Base-by-base conservation (phyloP, 2,888 invertebrate genomes). In the Hirtodrosophila cameraria region DNA sequence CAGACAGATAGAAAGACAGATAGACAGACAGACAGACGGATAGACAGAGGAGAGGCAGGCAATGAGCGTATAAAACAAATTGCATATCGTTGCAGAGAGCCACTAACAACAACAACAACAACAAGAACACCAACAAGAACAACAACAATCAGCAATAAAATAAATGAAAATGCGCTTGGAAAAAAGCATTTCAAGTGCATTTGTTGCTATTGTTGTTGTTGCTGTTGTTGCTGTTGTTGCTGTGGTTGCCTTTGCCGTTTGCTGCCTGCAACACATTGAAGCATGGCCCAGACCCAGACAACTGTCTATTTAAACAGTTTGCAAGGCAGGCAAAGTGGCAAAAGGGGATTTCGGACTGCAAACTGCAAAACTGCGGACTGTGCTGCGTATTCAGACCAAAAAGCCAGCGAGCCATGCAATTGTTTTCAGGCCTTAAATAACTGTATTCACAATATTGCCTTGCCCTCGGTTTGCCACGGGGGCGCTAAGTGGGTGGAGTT, bases 31-130 rank as follows among this genome's bases (percentile, higher is more conserved):
- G 55, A 30, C 23, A 27, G 55, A 41, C 45, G 39, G 53, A 25
- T 13, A 13, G 64, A 25, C 27, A 31, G 39, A 20, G 27, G 9
- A 28, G 63, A 35, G 55, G 52, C 63, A 53, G 67, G 73, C 79
- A 79, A 75, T 79, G 79, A 77, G 76, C 76, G 70, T 79, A 79
- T 79, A 79, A 79, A 76, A 73, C 73, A 77, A 73, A 75, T 76
- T 79, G 79, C 80, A 77, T 76, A 78, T 78, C 68, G 72, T 57
- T 68, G 79, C 75, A 63, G 67, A 61, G 65, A 66, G 65, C 55
- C 12, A 30, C 38, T 35, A 48, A 33, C 43, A 52, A 53, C 54
- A 58, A 23, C 42, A 46, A 7, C 46, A 45, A 30, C 36, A 30
- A 30, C 45, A 55, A 48, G 18, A 27, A 53, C n/a, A n/a, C n/a